Percentiles rank a stretch among this genome's conserved stretches.
Conservation (phyloP, 2,113 vertebrate species). For the Grammomys surdaster region DNA sequence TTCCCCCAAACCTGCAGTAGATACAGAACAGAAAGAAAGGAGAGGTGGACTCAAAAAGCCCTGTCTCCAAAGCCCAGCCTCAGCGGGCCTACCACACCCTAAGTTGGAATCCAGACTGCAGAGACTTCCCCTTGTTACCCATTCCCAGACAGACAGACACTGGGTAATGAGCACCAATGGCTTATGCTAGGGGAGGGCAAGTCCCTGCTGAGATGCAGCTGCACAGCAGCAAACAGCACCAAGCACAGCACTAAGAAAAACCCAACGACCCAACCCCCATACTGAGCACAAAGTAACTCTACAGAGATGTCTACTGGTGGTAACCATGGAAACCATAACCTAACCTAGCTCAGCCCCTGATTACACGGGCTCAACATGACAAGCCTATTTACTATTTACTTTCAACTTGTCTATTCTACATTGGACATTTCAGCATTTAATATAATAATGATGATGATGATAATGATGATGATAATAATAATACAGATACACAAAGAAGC, state of each 20-base stretch:
- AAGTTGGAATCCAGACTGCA: not conserved
- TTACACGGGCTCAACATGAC: not conserved
- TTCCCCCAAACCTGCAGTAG: not conserved
- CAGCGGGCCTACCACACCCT: not conserved
- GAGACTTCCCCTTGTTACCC: not conserved
- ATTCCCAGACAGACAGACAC: not conserved
- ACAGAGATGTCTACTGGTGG: not conserved
- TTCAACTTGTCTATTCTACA: not conserved
- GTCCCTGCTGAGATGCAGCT: not conserved
- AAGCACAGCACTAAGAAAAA: not conserved
- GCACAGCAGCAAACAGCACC: not conserved
- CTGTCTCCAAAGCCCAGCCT: not conserved
- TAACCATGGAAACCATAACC: slow-evolving; percentile 53
- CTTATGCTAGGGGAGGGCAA: not conserved
- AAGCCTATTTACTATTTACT: not conserved
- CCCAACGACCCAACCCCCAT: not conserved
- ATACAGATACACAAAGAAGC: not conserved
- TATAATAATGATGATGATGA: not conserved
- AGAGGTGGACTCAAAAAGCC: not conserved
- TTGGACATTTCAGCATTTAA: not conserved
- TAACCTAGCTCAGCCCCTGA: not conserved
- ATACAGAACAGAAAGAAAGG: not conserved
- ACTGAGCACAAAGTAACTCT: not conserved
- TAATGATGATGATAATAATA: not conserved
- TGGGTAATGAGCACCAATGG: not conserved